Evolutionary conservation across 2,797 vertebrate genomes (phyloP).

Genomic region (Phoeniculus purpureus): DNA sequence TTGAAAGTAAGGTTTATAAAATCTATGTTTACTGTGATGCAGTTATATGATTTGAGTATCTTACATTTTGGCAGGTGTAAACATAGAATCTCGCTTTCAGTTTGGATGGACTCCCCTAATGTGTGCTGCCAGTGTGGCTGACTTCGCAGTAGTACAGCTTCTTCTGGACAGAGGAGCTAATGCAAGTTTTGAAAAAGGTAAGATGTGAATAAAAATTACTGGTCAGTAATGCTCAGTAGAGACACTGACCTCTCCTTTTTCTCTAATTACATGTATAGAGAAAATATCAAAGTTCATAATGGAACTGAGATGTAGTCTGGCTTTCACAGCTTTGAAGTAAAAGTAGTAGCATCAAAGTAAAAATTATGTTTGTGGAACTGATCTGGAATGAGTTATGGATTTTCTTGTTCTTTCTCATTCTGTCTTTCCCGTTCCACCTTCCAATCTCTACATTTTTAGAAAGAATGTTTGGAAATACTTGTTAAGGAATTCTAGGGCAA

Average conservation of each 20-base stretch:
- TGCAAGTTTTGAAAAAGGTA: constrained; percentile 91
- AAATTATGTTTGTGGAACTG: neutral
- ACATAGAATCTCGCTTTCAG: constrained; percentile 84
- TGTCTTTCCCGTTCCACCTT: neutral
- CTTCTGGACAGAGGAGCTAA: constrained; percentile 92
- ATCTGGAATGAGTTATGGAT: neutral
- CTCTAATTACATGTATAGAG: neutral
- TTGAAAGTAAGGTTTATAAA: neutral
- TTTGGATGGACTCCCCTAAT: constrained; percentile 94
- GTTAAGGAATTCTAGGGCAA: neutral
- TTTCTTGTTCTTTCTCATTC: neutral
- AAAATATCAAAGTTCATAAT: neutral
- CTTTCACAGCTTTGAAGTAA: neutral
- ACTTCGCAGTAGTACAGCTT: constrained; percentile 82
- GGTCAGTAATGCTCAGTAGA: neutral
- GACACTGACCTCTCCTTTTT: neutral
- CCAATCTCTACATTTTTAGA: neutral
- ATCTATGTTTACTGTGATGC: neutral
- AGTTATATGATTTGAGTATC: neutral
- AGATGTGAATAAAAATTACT: constrained; percentile 37
- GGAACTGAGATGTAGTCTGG: neutral
- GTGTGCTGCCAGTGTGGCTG: constrained; percentile 86
- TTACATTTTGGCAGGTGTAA: constrained; percentile 81
- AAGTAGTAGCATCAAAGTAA: neutral
- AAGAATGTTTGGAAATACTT: neutral